Evolutionary conservation across 2,888 invertebrate species (phyloP), one percentile per base, ranked within the genome.

Genomic region (Gnatocerus cornutus): DNA sequence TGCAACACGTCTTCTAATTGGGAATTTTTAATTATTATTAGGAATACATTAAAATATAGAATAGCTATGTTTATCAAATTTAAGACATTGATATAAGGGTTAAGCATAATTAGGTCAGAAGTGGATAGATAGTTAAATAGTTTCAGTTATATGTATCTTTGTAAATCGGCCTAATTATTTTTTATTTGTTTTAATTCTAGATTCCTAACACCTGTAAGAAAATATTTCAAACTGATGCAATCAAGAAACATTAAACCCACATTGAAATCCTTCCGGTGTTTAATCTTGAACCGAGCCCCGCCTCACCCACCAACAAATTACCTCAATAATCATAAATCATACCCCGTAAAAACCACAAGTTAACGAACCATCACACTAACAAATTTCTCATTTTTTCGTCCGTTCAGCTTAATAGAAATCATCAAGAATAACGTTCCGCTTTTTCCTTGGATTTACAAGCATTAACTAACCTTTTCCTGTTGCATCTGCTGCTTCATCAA

Each of bases 401-500:
- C 16, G 7, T 13, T 12, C 46, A 8, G 16, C 46, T 46, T 21
- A 46, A 41, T 41, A 41, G 12, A 41, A 41, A 41, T 41, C 12
- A 41, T 41, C 41, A 41, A 13, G 6, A 12, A 10, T 41, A 41
- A 41, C n/a, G 41, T 12, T n/a, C 41, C 12, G 41, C 6, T 41
- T 41, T 41, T 41, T 41, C 46, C 16, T 16, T 5, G 8, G 1
- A 21, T 46, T 46, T 46, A 37, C 37, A 61, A 48, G 30, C 52
- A 63, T 41, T 9, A 50, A 79, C 81, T 86, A 89, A 97, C 97
- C 95, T 97, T 97, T 86, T 98, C 98, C 84, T 98, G 97, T 82
- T 97, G 96, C 91, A 98, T 97, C 85, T 98, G 96, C 87, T 98
- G 94, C 85, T 98, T 98, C 90, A 98, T 93, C 80, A 97, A 93